Conservation (phyloP, 2,113 vertebrate species). For the Nansenia antarctica region DNA sequence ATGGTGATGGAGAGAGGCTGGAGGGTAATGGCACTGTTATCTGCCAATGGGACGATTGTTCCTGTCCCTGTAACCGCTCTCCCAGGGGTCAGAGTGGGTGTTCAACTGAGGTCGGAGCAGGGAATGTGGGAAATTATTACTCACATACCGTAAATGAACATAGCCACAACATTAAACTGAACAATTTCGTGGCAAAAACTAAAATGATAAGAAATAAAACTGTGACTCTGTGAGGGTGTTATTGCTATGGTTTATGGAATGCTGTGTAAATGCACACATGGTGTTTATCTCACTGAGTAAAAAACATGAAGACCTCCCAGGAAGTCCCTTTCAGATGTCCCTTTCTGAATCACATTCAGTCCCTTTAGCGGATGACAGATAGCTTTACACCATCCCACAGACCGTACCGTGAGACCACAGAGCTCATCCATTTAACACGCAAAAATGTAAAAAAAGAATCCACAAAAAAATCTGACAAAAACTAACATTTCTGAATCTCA, state of each 20-base stretch:
- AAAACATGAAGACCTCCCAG: constrained; percentile 69
- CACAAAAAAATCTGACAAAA: constrained; percentile 63
- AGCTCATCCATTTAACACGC: constrained; percentile 65
- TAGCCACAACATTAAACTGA: neutral
- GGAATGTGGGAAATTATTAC: constrained; percentile 60
- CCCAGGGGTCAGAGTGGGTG: constrained; percentile 66
- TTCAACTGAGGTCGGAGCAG: constrained; percentile 45
- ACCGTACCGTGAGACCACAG: constrained; percentile 65
- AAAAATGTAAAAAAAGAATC: constrained; percentile 51
- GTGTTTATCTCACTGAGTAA: constrained; percentile 59
- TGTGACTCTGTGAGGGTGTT: constrained; percentile 28
- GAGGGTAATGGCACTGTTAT: constrained; percentile 68
- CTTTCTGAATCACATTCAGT: constrained; percentile 62
- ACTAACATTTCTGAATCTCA: constrained; percentile 72
- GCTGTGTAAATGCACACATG: constrained; percentile 56
- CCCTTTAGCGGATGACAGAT: constrained; percentile 62
- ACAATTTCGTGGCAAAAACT: neutral
- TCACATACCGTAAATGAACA: constrained; percentile 21
- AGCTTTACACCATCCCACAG: constrained; percentile 63
- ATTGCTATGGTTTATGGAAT: constrained; percentile 45
- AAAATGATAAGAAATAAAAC: neutral
- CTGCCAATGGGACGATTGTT: constrained; percentile 68
- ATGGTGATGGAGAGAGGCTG: constrained; percentile 69
- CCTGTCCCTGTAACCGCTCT: constrained; percentile 60
- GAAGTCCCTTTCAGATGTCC: constrained; percentile 62